A percentile compares a stretch with the other conserved stretches of the same genome.
These are phyloP conservation scores for Corythoichthys haematopterus DNA, from an alignment of 2,113 vertebrate species.

Conservation along the genomic window DNA sequence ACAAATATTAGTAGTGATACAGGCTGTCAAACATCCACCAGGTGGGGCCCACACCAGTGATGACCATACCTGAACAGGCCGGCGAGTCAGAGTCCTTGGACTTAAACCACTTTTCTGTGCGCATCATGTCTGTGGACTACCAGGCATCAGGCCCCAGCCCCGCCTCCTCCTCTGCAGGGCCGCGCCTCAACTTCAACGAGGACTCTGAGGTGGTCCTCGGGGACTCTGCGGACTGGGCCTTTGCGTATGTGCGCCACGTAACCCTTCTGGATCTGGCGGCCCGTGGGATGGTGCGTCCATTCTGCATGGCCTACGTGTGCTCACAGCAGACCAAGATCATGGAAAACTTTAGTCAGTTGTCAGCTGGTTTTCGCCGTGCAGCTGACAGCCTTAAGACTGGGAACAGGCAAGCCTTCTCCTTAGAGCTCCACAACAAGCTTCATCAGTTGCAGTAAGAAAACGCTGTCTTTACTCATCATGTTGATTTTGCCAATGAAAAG, in stretches of 20 bases:
- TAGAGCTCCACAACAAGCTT: slow-evolving; percentile 86
- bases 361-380: slow-evolving; percentile 80
- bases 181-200: slow-evolving; percentile 89
- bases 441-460: slow-evolving; percentile 84
- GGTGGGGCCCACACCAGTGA: slow-evolving; percentile 88
- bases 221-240: slow-evolving; percentile 85
- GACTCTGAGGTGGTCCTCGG: slow-evolving; percentile 92
- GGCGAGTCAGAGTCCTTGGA: slow-evolving; percentile 84
- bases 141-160: slow-evolving; percentile 85
- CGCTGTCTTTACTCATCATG: background rate
- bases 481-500: too few relatives aligned
- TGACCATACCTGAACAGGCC: slow-evolving; percentile 84
- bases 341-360: slow-evolving; percentile 85
- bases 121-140: slow-evolving; percentile 98
- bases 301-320: slow-evolving; percentile 95
- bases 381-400: slow-evolving; percentile 91
- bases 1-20: background rate
- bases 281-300: slow-evolving; percentile 89
- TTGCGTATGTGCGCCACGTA: slow-evolving; percentile 90
- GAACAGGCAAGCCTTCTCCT: slow-evolving; percentile 90
- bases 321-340: slow-evolving; percentile 89
- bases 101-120: slow-evolving; percentile 92
- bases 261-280: slow-evolving; percentile 93
- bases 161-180: slow-evolving; percentile 65
- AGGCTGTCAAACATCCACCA: slow-evolving; percentile 44